Conservation (phyloP, 2,888 invertebrate genomes). For the Caenorhabditis doughertyi region DNA sequence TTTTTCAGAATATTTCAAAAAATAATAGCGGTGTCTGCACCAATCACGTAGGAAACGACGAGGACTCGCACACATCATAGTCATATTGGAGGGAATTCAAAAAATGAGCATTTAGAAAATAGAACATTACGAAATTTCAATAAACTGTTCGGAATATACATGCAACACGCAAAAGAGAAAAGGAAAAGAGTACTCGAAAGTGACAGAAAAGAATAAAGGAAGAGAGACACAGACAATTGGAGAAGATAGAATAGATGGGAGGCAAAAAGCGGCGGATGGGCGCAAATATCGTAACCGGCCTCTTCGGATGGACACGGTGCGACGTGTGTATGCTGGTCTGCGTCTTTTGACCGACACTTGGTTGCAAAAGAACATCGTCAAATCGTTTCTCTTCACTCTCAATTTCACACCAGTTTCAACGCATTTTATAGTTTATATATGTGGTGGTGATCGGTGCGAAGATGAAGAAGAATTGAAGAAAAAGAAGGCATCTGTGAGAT, state of each 20-base stretch:
- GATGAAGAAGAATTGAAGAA: slow-evolving; percentile 9
- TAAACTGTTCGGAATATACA: slow-evolving; percentile 48
- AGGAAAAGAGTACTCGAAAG: slow-evolving; percentile 47
- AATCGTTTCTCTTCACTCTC: slow-evolving; percentile 31
- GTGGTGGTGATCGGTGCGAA: slow-evolving; percentile 40
- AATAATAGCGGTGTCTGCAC: not conserved
- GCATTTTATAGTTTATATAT: slow-evolving; percentile 59
- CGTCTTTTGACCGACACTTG: slow-evolving; percentile 28
- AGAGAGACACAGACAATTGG: slow-evolving; percentile 40
- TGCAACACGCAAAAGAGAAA: slow-evolving; percentile 37
- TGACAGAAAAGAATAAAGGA: slow-evolving; percentile 34
- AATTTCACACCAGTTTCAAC: slow-evolving; percentile 59
- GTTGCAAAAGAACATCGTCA: slow-evolving; percentile 50
- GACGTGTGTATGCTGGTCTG: slow-evolving; percentile 27
- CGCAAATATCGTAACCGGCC: slow-evolving; percentile 64
- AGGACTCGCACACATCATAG: slow-evolving; percentile 13
- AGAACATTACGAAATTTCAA: slow-evolving; percentile 38
- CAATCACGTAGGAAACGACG: not conserved
- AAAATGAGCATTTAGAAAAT: not conserved
- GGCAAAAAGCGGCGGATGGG: slow-evolving; percentile 47
- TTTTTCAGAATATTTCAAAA: not conserved
- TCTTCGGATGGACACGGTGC: slow-evolving; percentile 56
- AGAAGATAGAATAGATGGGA: slow-evolving; percentile 33
- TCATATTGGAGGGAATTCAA: not conserved
- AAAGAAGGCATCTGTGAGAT: slow-evolving; percentile 27